These are phyloP conservation scores for Oopsacas minuta DNA, from an alignment of 37 sponge, comb jelly and placozoan genomes.

Conservation along the genomic window DNA sequence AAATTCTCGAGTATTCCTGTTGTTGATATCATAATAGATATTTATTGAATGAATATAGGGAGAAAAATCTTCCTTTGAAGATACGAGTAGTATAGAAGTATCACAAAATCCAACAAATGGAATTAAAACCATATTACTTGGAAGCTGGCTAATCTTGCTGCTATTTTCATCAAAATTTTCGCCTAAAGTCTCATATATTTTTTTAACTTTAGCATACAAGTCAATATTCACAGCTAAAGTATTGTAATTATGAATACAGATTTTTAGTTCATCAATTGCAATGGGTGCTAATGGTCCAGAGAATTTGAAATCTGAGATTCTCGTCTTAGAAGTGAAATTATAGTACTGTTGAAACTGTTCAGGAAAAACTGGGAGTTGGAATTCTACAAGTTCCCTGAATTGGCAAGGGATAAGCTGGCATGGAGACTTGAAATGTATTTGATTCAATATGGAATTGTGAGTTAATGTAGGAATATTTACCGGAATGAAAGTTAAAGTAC, in stretches of 20 bases:
- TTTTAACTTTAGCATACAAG: not conserved
- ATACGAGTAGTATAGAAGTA: not conserved
- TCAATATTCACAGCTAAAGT: not conserved
- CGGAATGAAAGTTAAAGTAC: not conserved
- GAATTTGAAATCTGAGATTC: not conserved
- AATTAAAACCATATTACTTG: not conserved
- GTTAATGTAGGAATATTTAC: not conserved
- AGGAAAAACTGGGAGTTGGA: not conserved
- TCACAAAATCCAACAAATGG: not conserved
- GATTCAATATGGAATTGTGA: not conserved
- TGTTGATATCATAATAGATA: not conserved
- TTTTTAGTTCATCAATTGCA: not conserved
- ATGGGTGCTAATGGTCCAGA: not conserved
- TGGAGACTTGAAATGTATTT: not conserved
- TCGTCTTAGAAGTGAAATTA: not conserved
- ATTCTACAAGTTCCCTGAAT: not conserved
- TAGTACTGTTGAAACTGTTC: not conserved
- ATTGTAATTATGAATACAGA: not conserved
- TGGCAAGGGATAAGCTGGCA: not conserved
- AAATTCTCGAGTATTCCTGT: not conserved
- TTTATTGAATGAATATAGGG: not conserved
- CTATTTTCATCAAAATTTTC: not conserved
- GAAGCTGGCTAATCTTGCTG: not conserved
- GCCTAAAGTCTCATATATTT: not conserved
- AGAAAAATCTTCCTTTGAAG: slow-evolving; percentile 10